Evolutionary conservation across 2,797 vertebrate genomes (phyloP).

Genomic region (Salarias fasciatus): DNA sequence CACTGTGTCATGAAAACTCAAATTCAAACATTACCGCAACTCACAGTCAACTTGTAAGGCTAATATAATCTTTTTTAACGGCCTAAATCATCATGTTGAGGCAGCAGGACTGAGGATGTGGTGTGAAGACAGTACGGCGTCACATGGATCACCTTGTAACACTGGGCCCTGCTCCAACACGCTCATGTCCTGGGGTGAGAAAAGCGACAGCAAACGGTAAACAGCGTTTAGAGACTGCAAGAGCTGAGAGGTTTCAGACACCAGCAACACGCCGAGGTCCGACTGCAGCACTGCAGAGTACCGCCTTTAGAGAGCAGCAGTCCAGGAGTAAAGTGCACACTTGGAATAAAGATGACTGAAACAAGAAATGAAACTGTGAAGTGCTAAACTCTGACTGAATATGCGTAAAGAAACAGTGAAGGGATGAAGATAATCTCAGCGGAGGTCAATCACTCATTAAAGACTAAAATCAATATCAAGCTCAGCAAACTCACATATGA

Average conservation of each 20-base stretch:
- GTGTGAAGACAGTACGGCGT: constrained; percentile 19
- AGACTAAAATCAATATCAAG: constrained; percentile 19
- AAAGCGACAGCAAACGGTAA: constrained; percentile 77
- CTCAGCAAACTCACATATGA: constrained; percentile 19
- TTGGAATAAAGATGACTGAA: not conserved
- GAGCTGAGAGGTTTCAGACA: constrained; percentile 19
- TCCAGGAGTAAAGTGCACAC: no score
- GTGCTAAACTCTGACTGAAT: no score
- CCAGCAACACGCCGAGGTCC: not conserved
- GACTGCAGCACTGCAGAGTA: not conserved
- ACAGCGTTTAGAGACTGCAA: constrained; percentile 16
- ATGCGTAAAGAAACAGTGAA: not conserved
- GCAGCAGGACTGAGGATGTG: constrained; percentile 21
- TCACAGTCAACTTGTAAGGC: not conserved
- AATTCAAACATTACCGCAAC: constrained; percentile 8
- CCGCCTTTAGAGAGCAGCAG: no score
- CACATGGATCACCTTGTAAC: constrained; percentile 62
- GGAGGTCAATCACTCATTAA: constrained; percentile 12
- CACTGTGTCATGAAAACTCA: no score
- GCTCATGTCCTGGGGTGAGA: constrained; percentile 84
- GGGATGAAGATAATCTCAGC: constrained; percentile 1
- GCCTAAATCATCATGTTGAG: constrained; percentile 8
- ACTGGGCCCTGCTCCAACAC: constrained; percentile 77
- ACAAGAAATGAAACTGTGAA: not conserved
- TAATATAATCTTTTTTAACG: constrained; percentile 3